These are phyloP conservation scores for Leucania comma DNA, from an alignment of 2,888 invertebrate genomes.

Conservation along the genomic window DNA sequence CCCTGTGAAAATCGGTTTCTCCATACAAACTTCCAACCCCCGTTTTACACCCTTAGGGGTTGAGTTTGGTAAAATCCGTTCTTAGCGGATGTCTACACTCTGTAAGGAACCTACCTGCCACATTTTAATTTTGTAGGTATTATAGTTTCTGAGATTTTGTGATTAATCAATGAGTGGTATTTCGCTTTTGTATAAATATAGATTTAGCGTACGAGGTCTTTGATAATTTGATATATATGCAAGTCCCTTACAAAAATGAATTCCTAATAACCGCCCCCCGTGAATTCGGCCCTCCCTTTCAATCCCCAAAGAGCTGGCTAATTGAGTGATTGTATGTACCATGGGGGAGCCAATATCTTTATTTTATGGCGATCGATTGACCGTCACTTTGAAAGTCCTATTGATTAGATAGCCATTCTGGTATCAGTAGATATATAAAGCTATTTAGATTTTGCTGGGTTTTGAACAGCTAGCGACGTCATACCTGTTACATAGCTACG, in stretches of 20 bases:
- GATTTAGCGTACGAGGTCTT: not conserved
- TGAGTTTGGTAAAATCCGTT: too few species aligned
- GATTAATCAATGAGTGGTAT: too few species aligned
- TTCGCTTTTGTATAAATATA: too few species aligned
- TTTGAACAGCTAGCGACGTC: too few species aligned
- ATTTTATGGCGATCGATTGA: conserved; percentile 72
- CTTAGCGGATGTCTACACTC: too few species aligned
- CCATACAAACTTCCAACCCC: too few species aligned
- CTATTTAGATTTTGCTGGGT: conserved; percentile 16
- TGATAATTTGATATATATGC: not conserved
- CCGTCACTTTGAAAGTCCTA: conserved; percentile 55
- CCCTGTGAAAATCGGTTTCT: too few species aligned
- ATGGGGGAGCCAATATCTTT: conserved; percentile 67
- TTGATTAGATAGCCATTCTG: conserved; percentile 69
- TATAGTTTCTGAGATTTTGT: too few species aligned
- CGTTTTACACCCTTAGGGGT: too few species aligned
- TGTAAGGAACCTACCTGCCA: too few species aligned
- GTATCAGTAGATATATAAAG: conserved; percentile 2
- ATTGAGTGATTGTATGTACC: conserved; percentile 60
- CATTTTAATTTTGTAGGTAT: too few species aligned
- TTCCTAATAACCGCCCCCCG: conserved; percentile 26
- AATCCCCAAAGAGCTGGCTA: conserved; percentile 53
- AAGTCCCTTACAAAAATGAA: conserved; percentile 20
- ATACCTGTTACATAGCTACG: too few species aligned
- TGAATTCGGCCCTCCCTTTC: conserved; percentile 25